Evolutionary conservation across 2,113 vertebrate genomes (phyloP), one percentile per base, ranked within the genome.

Genomic region (Dendrocopos noguchii): DNA sequence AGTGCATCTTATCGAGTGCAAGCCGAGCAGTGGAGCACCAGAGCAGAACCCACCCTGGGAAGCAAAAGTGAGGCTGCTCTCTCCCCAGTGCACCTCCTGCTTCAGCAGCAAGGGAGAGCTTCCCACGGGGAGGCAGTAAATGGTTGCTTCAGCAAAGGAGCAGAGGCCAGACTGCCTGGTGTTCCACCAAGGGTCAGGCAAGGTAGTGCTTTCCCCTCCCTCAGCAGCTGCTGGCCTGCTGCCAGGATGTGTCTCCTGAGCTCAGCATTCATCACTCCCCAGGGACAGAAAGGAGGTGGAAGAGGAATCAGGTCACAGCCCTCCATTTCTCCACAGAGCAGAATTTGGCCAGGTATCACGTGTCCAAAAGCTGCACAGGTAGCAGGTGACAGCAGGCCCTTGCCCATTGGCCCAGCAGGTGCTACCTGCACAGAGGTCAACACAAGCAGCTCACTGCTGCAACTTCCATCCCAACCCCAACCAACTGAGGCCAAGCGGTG

Each of bases 91-190:
- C 20, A 55, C 4, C 15, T 46, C 22, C 34, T 25, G 53, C 68
- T 77, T 21, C 6, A 2, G 78, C 64, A 71, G 59, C 29, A 44
- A 55, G 64, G 66, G 52, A 74, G 2, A 75, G 78, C 28, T 61
- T 73, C 94, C 92, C 88, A 63, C 52, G 39, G 84, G 89, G 81
- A 94, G 91, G 84, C 84, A 87, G 92, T 91, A 94, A 81, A 90
- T 46, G 24, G 83, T 57, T 73, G 86, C 81, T 76, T 3, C 33
- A 86, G 85, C 83, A 63, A 1, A 66, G 56, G 46, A 82, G 46
- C 78, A 59, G 73, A 75, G 44, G 70, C 71, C 22, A 39, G 63
- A 0, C 66, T 14, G 73, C 64, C 72, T 16, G 27, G 18, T 9
- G 44, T 14, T 65, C 59, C 63, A 18, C 34, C 44, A 70, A 34